Evolutionary conservation across 2,113 vertebrate genomes (phyloP).

Genomic region (human (Homo sapiens)): GRCh38 chr2:8667501-8668000

Average conservation of each 20-base stretch:
- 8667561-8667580: no score
- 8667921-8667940: not conserved
- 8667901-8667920: not conserved
- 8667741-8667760: no score
- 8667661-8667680: not conserved
- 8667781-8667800: not conserved
- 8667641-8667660: not conserved
- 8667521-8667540: not conserved
- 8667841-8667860: not conserved
- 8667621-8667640: not conserved
- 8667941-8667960: not conserved
- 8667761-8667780: not conserved
- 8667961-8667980: not conserved
- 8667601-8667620: not conserved
- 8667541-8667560: not conserved
- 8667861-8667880: not conserved
- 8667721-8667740: not conserved
- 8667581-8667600: not conserved
- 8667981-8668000: no score
- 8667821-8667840: not conserved
- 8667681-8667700: not conserved
- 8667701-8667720: not conserved
- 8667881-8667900: not conserved
- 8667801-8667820: not conserved
- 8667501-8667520: not conserved